Evolutionary conservation across 1,140 invertebrate genomes (phyloP), one percentile per base, ranked within the genome.

Genomic region (Thereuonema tuberculata): DNA sequence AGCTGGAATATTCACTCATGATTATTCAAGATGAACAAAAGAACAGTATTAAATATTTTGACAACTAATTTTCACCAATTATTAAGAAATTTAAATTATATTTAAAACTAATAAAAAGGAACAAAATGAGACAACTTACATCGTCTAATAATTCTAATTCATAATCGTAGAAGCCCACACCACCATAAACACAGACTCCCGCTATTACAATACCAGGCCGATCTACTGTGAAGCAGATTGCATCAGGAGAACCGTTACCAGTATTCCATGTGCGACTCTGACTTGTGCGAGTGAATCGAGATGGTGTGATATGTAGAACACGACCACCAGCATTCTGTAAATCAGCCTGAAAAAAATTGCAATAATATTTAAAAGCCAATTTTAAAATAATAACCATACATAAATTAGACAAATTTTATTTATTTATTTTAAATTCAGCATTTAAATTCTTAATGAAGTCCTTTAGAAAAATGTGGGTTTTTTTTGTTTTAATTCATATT

Each of bases 231-330:
- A 98, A 96, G 65, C 89, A 90, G 66, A 99, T 92, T 2, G 93
- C 93, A 76, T 99, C 95, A 0, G 93, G 90, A 24, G 90, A 93
- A 29, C 93, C 94, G 73, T 93, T 94, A 1, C 93, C 93, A 1
- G 93, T 95, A 68, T 97, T 96, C 95, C 95, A 98, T 1, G 89
- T 89, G 43, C 89, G 81, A 37, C 83, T 85, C 67, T 87, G 82
- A 72, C 92, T 93, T 12, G 87, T 85, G 56, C 90, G 82, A 5
- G 88, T 87, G 70, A 98, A 98, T 21, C 94, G 80, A 25, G 86
- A 89, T 0, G 91, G 89, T 1, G 92, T 93, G 43, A 85, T 81
- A 50, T 92, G 83, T 62, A 93, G 76, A 46, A 86, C 80, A 43
- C 85, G 73, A 1, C 82, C 82, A 65, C 80, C 81, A 12, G 67